Conservation (phyloP, 2,797 vertebrate genomes). For the Karalla daura region DNA sequence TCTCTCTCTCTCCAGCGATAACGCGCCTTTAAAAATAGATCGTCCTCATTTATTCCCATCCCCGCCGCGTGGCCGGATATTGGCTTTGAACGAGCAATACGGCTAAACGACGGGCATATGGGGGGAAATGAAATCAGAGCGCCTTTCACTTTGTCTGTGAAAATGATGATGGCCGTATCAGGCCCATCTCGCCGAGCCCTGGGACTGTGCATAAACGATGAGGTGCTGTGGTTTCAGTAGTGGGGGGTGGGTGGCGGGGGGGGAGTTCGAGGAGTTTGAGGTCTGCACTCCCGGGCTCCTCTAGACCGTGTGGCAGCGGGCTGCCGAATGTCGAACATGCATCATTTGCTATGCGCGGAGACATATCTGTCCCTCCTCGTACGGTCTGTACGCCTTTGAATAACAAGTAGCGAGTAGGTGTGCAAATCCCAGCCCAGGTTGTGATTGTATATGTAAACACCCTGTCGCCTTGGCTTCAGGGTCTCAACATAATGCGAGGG, state of each 20-base stretch:
- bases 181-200: background rate
- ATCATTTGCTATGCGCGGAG: slow-evolving; percentile 7
- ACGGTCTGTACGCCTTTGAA: background rate
- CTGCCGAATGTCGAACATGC: slow-evolving; percentile 35
- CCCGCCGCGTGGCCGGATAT: background rate
- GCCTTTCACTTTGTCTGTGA: background rate
- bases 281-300: background rate
- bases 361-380: background rate
- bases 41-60: background rate
- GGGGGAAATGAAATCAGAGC: background rate
- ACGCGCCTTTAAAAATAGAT: slow-evolving; percentile 7
- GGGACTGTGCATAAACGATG: background rate
- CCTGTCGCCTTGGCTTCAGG: background rate
- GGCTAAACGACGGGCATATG: background rate
- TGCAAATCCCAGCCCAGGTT: background rate
- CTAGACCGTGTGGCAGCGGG: background rate
- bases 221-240: background rate
- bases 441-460: background rate
- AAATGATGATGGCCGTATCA: background rate
- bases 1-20: background rate
- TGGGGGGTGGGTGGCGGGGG: background rate
- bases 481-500: too few relatives aligned
- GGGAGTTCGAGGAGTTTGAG: background rate
- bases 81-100: background rate
- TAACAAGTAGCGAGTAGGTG: background rate